Evolutionary conservation across 1,140 invertebrate species (phyloP), one percentile per base, ranked within the genome.

Genomic region (Drosophila asahinai): DNA sequence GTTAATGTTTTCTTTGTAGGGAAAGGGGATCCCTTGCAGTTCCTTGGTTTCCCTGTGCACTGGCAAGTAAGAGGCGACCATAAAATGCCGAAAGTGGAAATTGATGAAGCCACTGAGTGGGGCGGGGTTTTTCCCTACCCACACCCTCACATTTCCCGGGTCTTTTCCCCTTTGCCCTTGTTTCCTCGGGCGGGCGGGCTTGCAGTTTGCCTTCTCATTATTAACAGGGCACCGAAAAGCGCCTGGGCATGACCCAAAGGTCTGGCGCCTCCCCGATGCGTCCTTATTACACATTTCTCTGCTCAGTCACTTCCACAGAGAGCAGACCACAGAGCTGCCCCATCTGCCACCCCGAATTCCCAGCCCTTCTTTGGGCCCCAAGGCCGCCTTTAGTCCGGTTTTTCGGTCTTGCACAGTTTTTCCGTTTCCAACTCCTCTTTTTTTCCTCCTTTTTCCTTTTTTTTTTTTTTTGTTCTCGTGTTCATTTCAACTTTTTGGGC

Each of bases 191-290:
- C 22, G 22, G 22, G 54, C 54, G 27, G 25, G 36, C 54, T 57
- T 45, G 54, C 71, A 81, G 74, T 77, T 86, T 74, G 83, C 82
- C 82, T 81, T 73, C 71, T 73, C 83, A 87, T 87, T 87, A 87
- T 89, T 80, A 83, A 79, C 64, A 71, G 75, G 60, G 66, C 76
- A 52, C 40, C 57, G 77, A 66, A 71, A 64, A 64, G 80, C 49
- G 83, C 77, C 82, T 83, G 80, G 77, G 83, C 77, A 83, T 87
- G 84, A 87, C 83, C 83, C 73, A 89, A 73, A 83, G 80, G 84
- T 83, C 83, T 89, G 84, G 80, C 81, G 66, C 77, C 81, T 89
- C 65, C 48, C 52, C 77, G 62, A 77, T 76, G 80, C 52, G 84
- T 76, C 77, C 84, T 83, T 89, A 84, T 89, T 83, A 89, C 77